Base-by-base conservation (phyloP, 2,113 vertebrate species). In the Archocentrus centrarchus region DNA sequence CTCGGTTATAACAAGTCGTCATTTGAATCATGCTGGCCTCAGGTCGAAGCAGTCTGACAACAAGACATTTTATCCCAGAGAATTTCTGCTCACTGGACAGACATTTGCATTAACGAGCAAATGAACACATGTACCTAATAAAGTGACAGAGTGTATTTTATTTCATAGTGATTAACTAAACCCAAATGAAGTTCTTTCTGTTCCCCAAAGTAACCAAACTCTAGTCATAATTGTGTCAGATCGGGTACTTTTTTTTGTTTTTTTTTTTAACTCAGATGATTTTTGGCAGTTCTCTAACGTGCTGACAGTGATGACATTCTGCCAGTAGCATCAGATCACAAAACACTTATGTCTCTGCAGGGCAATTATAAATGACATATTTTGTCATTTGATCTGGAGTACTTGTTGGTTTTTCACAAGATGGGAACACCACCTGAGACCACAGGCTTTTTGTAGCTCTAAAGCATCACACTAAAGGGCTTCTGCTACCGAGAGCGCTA, bases 371-470 rank as follows among this genome's bases (percentile, higher is more conserved):
- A 58, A 77, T 53, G 27, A 47, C 15, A 73, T 73, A 24, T 35
- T 62, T 75, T 50, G 24, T 59, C 20, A 18, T 59, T 27, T 68
- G 61, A 68, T 53, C 63, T 10, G 14, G 61, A 66, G 37, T 37
- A 27, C 61, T 47, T 30, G 53, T 37, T 80, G 32, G 6, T 66
- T 78, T 60, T 60, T 39, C 15, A 60, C 44, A 53, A 73, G 47
- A 53, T 53, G 47, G 66, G 17, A 53, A 32, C 30, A 11, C 75
- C 73, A 77, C 39, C 60, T 83, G 73, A 77, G 73, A 44, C 60
- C 59, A 4, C 24, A 2, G 47, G 50, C 66, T 53, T 53, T 73
- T 73, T 73, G 73, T 58, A 39, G 73, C 32, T 76, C 14, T 76
- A 24, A 73, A 73, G 53, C 10, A 73, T 73, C 10, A 53, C 41